A percentile compares a stretch with the other conserved stretches of the same genome.
Conservation (phyloP, 2,113 vertebrate genomes). For the Mungos mungo region DNA sequence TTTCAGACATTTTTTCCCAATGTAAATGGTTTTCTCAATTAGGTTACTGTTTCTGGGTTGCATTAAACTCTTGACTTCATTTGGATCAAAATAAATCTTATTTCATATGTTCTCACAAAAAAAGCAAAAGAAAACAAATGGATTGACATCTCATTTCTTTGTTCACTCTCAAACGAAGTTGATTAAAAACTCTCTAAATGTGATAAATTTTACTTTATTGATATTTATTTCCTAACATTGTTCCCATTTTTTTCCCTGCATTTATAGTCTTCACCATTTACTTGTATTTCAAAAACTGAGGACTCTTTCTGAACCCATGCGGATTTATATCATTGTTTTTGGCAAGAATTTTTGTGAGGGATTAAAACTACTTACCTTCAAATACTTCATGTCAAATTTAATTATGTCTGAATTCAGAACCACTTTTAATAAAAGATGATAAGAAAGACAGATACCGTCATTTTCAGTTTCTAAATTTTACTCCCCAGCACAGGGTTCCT, state of each 20-base stretch:
- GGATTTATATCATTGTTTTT: conserved; percentile 27
- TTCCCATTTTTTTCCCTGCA: background rate
- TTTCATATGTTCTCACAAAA: background rate
- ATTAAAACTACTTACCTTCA: conserved; percentile 44
- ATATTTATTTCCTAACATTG: background rate
- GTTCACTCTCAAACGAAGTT: background rate
- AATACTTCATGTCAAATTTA: conserved; percentile 53
- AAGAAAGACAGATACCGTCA: conserved; percentile 10
- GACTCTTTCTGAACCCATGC: background rate
- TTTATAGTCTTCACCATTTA: background rate
- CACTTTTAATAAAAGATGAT: conserved; percentile 16
- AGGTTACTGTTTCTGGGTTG: background rate
- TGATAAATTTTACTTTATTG: conserved; percentile 26
- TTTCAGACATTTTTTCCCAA: background rate
- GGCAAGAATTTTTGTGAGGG: conserved; percentile 11
- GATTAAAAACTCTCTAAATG: conserved; percentile 19
- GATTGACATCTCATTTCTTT: conserved; percentile 37
- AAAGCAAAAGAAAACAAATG: background rate
- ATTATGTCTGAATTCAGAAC: conserved; percentile 36
- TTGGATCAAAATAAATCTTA: conserved; percentile 25
- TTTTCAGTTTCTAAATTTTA: conserved; percentile 49
- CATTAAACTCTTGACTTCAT: background rate
- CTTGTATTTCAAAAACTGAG: conserved; percentile 45
- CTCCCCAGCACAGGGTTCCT: background rate
- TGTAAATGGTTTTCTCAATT: conserved; percentile 29